These are phyloP conservation scores for Desoria tigrina DNA, from an alignment of 2,888 invertebrate genomes.

Conservation along the genomic window DNA sequence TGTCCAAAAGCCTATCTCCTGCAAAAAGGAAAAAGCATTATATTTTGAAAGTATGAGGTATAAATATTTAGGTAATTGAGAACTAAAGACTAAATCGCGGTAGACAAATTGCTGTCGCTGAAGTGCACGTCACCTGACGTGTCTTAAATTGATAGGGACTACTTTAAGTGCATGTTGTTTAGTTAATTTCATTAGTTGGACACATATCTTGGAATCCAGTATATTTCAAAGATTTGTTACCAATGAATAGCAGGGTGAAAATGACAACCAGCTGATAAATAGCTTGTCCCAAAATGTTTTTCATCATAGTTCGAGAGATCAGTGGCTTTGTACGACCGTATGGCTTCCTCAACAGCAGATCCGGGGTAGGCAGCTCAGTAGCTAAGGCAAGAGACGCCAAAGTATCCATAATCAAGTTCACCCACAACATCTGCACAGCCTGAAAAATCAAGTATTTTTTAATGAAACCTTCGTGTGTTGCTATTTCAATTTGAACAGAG, in stretches of 20 bases:
- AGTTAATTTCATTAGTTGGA: no score
- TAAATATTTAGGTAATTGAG: no score
- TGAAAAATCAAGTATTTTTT: slow-evolving; percentile 41
- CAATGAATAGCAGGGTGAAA: slow-evolving; percentile 60
- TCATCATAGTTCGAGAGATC: slow-evolving; percentile 63
- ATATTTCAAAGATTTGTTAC: no score
- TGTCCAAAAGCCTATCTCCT: slow-evolving; percentile 61
- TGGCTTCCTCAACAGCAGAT: slow-evolving; percentile 60
- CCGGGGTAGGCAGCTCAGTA: slow-evolving; percentile 63
- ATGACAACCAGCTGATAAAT: slow-evolving; percentile 63
- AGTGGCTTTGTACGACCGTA: slow-evolving; percentile 63
- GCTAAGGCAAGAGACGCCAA: slow-evolving; percentile 62
- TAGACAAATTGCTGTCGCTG: no score
- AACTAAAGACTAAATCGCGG: no score
- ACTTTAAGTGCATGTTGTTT: no score
- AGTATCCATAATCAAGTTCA: slow-evolving; percentile 66
- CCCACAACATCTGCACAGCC: slow-evolving; percentile 66
- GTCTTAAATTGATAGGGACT: no score
- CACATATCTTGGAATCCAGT: no score
- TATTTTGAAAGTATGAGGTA: no score
- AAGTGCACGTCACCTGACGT: no score
- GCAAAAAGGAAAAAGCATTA: no score
- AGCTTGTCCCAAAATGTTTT: slow-evolving; percentile 64
- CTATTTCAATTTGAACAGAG: no score
- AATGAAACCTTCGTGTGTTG: neutral